Base-by-base conservation (phyloP, 2,113 vertebrate species). In the Prolemur simus region DNA sequence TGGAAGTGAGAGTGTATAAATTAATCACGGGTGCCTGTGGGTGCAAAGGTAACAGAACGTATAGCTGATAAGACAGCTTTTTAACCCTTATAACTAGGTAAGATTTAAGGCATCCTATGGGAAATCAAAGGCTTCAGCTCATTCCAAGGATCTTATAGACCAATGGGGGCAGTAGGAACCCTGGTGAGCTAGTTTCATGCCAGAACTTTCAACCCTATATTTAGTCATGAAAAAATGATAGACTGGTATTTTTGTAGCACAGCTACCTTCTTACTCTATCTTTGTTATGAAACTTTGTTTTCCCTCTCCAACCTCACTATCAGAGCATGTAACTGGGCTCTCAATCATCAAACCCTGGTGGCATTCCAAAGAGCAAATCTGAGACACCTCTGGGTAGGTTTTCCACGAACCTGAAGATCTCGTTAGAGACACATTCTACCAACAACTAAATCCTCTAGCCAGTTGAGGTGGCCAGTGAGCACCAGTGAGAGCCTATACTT, bases 361-460 rank as follows among this genome's bases (percentile, higher is more conserved):
- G 78, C 54, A 63, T 63, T 88, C 78, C 60, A 88, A 66, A 49
- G 11, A 58, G 29, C 63, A 82, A 37, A 85, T 17, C 85, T 84
- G 56, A 77, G 37, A 88, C 15, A 34, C 12, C 32, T 49, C 49
- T 54, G 20, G 85, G 87, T 58, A 37, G 77, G 86, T 71, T 81
- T 86, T 10, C 66, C 74, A 82, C 9, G 54, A 89, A 58, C 49
- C 45, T n/a, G 9, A 77, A 96, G 63, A 90, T 34, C 60, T 66
- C 74, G 25, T 47, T 18, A 91, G 39, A 96, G 76, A 85, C 87
- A 92, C 39, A 32, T 90, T 90, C 96, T 83, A 92, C 64, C 32
- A 84, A 42, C 64, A 85, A 85, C 82, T 71, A 92, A 87, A 78
- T 73, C 76, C 83, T 81, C 58, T 54, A 83, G 82, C 42, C 87